Base-by-base conservation (phyloP, 2,888 invertebrate species). In the Polydrusus tereticollis region DNA sequence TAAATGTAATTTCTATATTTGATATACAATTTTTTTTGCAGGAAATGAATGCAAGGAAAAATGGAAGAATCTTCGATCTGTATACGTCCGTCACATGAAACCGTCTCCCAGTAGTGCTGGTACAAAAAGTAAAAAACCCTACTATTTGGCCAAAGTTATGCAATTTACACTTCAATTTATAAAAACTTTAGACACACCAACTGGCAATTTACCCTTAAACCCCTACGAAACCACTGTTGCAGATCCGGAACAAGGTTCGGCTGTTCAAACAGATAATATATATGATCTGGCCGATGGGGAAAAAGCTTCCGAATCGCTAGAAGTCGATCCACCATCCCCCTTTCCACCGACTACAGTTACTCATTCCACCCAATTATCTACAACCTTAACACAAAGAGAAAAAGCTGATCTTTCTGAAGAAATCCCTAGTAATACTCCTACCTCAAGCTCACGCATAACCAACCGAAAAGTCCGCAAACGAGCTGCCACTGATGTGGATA, bases 31-130 rank as follows among this genome's bases (percentile, higher is more conserved):
- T 62, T 16, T 67, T 45, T 14, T 62, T 67, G 16, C 41, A 72
- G 63, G 14, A n/a, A 33, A n/a, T 23, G 72, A 60, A 52, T 72
- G 72, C 45, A 68, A 72, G 36, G 72, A 72, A 10, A 68, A 57
- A 68, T 72, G 68, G 68, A 55, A 43, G 12, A 72, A 72, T 60
- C 36, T 73, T 2, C 10, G 60, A n/a, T 12, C 52, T n/a, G 29
- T 58, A n/a, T 69, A 69, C 41, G 62, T 73, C 18, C 20, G 55
- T 12, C 33, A 66, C 21, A 21, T 73, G 14, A 73, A 73, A 45
- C 66, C 69, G 14, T 23, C 14, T 1, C 66, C 69, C 10, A 73
- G 57, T 58, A 66, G 69, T 18, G n/a, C 52, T 66, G 33, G 52
- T 10, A 21, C 60, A 59, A 73, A 29, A 41, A 69, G 69, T 38